Percentiles rank a stretch among this genome's conserved stretches.
Evolutionary conservation across 2,797 vertebrate species (phyloP).

Genomic region (Lithobates pipiens): DNA sequence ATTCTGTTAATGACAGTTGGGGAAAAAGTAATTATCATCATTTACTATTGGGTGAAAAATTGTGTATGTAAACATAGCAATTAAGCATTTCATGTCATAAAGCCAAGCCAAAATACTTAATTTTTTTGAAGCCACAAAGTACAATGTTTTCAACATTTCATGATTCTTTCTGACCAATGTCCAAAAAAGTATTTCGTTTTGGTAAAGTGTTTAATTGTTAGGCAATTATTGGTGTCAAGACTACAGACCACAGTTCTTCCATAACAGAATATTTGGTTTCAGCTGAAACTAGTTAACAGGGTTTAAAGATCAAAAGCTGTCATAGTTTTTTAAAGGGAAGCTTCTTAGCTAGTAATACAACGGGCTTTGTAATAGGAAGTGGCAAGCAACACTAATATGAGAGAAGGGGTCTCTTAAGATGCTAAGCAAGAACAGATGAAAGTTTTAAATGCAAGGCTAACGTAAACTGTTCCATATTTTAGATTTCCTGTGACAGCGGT

Average conservation of each 20-base stretch:
- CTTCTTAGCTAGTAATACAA: constrained; percentile 68
- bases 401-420: constrained; percentile 67
- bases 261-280: neutral
- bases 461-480: constrained; percentile 73
- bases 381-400: constrained; percentile 72
- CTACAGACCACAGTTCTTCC: neutral
- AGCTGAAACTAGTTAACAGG: constrained; percentile 3
- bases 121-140: neutral
- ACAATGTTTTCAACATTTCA: neutral
- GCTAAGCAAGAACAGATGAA: constrained; percentile 70
- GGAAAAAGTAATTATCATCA: no score
- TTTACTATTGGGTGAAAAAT: no score
- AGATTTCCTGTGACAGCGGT: constrained; percentile 71
- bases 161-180: neutral
- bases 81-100: neutral
- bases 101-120: no score
- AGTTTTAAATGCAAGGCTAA: constrained; percentile 67
- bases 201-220: neutral
- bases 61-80: no score
- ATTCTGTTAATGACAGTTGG: no score
- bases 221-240: neutral
- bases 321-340: constrained; percentile 66
- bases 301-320: constrained; percentile 18
- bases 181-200: neutral
- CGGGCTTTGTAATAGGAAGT: constrained; percentile 68